Evolutionary conservation across 35 echinoderm and acorn worm genomes (phyloP), one percentile per base, ranked within the genome.

Genomic region (Nesometra sesokonis): DNA sequence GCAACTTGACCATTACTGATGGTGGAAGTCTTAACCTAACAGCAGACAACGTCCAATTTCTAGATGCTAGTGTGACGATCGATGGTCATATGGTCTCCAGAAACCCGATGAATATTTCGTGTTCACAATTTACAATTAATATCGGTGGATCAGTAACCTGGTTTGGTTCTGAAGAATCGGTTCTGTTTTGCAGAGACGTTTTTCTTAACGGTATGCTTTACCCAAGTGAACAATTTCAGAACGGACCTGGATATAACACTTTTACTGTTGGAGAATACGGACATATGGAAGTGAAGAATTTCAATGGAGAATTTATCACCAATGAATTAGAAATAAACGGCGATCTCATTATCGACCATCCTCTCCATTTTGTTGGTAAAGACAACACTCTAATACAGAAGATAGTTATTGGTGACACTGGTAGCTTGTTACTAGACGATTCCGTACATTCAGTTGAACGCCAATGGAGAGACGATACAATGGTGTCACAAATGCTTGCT

Each of bases 181-280:
- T 88, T 0, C 79, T 94, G 32, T 52, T 78, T 23, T 88, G 89
- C 52, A 67, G 82, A 37, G 84, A 79, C 30, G 79, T 82, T 30
- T 46, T n/a, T 31, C 77, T 91, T 5, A 80, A 94, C 40, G 93
- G 93, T 32, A 23, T 34, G 19, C 88, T 94, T 32, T 80, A 33
- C 82, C 89, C 93, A 13, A 90, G 89, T 39, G 84, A 47, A 32
- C 15, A 29, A 32, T 88, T 94, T 31, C 36, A 82, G 32, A 79
- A 80, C 77, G 82, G 77, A 31, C 67, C 29, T 31, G 93, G 93
- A 5, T 81, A 86, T 79, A 77, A 57, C n/a, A 36, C 33, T 0
- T 94, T 94, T 77, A 77, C 35, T 31, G 86, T 94, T 5, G 77
- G 43, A 38, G 37, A 57, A 33, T 77, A 47, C 11, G 93, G 93